Percentiles rank a stretch among this genome's conserved stretches.
Evolutionary conservation across 2,888 invertebrate genomes (phyloP).

Genomic region (Apamea epomidion): DNA sequence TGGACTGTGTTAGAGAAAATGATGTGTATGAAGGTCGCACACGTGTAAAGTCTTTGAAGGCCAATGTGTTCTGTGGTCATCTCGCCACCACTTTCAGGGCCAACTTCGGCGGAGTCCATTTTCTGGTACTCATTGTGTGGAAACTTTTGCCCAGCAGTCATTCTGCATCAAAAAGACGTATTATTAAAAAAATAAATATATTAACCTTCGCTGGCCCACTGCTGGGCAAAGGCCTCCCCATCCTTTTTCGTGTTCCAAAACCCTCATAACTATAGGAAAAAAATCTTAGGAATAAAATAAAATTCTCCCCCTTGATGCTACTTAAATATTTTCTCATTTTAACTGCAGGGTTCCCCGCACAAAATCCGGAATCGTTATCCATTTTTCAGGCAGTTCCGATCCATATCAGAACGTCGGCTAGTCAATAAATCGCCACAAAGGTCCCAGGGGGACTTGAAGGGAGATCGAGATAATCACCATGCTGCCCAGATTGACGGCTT

Average conservation of each 20-base stretch:
- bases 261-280: background rate
- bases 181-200: no score
- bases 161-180: no score
- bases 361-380: conserved; percentile 29
- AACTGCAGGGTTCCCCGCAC: conserved; percentile 15
- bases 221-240: background rate
- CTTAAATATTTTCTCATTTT: background rate
- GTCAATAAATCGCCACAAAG: conserved; percentile 54
- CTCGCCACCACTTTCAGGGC: no score
- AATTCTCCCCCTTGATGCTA: background rate
- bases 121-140: no score
- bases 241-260: background rate
- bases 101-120: no score
- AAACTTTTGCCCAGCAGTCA: no score
- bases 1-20: background rate
- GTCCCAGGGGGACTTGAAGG: conserved; percentile 29
- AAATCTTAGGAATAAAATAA: background rate
- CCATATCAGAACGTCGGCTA: conserved; percentile 48
- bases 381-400: conserved; percentile 51
- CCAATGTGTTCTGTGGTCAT: background rate
- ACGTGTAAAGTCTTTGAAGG: background rate
- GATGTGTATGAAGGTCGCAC: background rate
- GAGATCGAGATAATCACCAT: conserved; percentile 53
- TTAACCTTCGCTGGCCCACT: background rate
- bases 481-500: conserved; percentile 24